A percentile compares a stretch with the other conserved stretches of the same genome.
Conservation (phyloP, 2,888 invertebrate genomes). For the Crocallis elinguaria region DNA sequence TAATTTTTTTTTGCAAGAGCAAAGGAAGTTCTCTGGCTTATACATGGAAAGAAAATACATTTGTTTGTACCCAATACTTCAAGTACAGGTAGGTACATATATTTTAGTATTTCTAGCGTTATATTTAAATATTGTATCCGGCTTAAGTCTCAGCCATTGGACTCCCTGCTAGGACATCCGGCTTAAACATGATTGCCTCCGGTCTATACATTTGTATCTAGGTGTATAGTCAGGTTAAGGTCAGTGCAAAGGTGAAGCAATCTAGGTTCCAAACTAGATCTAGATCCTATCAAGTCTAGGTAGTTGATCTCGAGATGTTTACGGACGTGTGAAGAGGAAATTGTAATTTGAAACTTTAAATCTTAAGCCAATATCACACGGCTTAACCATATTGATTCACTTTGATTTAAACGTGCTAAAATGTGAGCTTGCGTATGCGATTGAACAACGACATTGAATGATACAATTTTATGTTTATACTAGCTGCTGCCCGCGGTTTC, state of each 20-base stretch:
- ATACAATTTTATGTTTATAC: too few relatives aligned
- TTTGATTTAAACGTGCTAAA: too few relatives aligned
- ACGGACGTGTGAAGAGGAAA: background rate
- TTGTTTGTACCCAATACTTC: too few relatives aligned
- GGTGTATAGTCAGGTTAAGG: constrained; percentile 19
- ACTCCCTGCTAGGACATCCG: constrained; percentile 1
- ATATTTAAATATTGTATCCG: background rate
- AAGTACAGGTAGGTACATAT: too few relatives aligned
- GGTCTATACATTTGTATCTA: constrained; percentile 4
- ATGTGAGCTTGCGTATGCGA: too few relatives aligned
- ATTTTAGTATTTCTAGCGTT: too few relatives aligned
- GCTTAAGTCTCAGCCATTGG: background rate
- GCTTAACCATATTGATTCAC: background rate
- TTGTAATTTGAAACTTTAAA: background rate
- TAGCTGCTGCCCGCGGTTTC: too few relatives aligned
- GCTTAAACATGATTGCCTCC: background rate
- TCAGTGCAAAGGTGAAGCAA: constrained; percentile 25
- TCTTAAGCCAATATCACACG: too few relatives aligned
- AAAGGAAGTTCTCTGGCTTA: too few relatives aligned
- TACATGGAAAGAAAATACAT: too few relatives aligned
- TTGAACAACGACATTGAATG: too few relatives aligned
- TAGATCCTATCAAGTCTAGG: constrained; percentile 19
- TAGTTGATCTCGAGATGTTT: constrained; percentile 2
- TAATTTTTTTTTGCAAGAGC: too few relatives aligned
- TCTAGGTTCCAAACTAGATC: constrained; percentile 27